Percentiles rank a stretch among this genome's conserved stretches.
phyloP scores from a whole-genome alignment of 1,140 invertebrate species.

The Drosophila funebris region DNA sequence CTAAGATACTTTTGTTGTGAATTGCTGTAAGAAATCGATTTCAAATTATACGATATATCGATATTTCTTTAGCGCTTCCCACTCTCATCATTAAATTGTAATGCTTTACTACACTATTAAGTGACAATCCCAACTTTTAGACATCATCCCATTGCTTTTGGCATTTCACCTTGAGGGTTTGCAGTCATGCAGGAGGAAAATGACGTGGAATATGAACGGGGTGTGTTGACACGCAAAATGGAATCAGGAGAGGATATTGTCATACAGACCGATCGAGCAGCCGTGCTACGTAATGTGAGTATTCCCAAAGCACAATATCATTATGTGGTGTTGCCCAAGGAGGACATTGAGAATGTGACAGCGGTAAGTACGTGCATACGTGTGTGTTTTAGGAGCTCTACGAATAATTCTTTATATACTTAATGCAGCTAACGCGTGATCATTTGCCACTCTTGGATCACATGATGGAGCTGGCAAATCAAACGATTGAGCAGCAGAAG shows the following conservation, averaged over 20 bases:
- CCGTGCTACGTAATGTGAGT: slow-evolving; percentile 37
- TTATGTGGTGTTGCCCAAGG: slow-evolving; percentile 53
- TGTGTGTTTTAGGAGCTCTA: background rate
- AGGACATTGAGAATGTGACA: slow-evolving; percentile 42
- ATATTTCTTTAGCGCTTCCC: background rate
- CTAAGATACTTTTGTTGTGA: too few relatives aligned
- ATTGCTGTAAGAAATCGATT: too few relatives aligned
- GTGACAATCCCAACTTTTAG: background rate
- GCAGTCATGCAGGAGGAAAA: background rate
- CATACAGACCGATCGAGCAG: slow-evolving; percentile 49
- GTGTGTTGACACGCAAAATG: slow-evolving; percentile 35
- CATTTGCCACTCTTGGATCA: slow-evolving; percentile 61
- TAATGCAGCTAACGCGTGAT: slow-evolving; percentile 30
- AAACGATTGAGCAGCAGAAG: slow-evolving; percentile 43
- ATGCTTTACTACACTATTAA: background rate
- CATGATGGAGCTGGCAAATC: slow-evolving; percentile 59
- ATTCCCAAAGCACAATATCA: slow-evolving; percentile 57
- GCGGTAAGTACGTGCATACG: slow-evolving; percentile 22
- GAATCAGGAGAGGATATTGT: slow-evolving; percentile 39
- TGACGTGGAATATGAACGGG: background rate
- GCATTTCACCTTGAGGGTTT: background rate
- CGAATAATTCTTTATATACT: background rate
- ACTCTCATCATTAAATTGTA: background rate
- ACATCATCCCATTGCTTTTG: background rate
- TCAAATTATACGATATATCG: background rate